Evolutionary conservation across 2,797 vertebrate species (phyloP).

Genomic region (Emydoidea blandingii): DNA sequence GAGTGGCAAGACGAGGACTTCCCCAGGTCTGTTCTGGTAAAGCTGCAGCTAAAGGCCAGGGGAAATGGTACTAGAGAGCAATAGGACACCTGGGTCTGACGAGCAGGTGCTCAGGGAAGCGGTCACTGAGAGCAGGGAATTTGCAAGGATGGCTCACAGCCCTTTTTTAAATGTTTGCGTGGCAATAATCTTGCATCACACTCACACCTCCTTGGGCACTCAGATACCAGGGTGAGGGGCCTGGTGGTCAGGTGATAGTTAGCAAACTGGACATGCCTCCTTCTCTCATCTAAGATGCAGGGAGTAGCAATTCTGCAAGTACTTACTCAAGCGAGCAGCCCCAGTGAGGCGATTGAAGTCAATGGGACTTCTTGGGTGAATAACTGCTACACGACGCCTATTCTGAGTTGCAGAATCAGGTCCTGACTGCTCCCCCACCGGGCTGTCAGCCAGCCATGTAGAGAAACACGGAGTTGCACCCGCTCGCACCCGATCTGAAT

Average conservation of each 20-base stretch:
- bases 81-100: not conserved
- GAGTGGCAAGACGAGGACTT: constrained; percentile 96
- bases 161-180: accelerated
- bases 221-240: not conserved
- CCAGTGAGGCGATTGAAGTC: not conserved
- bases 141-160: not conserved
- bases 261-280: accelerated
- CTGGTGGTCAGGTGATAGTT: not conserved
- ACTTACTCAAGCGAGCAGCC: not conserved
- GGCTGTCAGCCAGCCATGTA: not conserved
- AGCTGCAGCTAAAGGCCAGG: accelerated
- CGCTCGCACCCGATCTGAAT: not conserved
- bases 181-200: not conserved
- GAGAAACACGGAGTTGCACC: not conserved
- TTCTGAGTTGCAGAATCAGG: accelerated
- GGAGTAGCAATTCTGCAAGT: not conserved
- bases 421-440: not conserved
- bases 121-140: not conserved
- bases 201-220: accelerated
- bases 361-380: not conserved
- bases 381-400: accelerated
- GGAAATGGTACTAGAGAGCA: not conserved
- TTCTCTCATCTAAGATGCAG: not conserved
- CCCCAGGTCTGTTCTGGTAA: constrained; percentile 84
- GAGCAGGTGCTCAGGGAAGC: not conserved